A percentile compares a stretch with the other conserved stretches of the same genome.
Conservation (phyloP, 2,797 vertebrate species). For the Phrynocephalus guinanensis region DNA sequence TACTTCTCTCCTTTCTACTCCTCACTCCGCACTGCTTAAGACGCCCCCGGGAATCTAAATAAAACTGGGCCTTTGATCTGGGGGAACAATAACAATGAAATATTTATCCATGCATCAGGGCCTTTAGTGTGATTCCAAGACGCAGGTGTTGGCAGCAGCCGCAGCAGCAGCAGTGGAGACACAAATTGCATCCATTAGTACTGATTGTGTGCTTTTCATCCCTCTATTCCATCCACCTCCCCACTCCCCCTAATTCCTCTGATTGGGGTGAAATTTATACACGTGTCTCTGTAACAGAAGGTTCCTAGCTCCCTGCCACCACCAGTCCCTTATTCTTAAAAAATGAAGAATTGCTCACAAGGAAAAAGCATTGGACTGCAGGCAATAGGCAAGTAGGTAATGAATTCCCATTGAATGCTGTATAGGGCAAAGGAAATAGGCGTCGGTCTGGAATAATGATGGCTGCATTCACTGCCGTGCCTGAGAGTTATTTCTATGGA, state of each 20-base stretch:
- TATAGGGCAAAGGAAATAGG: neutral
- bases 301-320: neutral
- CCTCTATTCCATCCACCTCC: neutral
- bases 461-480: neutral
- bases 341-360: neutral
- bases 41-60: conserved; percentile 31
- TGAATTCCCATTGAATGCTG: neutral
- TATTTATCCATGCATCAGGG: conserved; percentile 27
- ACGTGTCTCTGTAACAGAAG: too few species aligned
- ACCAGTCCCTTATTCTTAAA: neutral
- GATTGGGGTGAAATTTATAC: neutral
- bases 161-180: neutral
- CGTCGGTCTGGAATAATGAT: neutral
- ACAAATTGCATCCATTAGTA: conserved; percentile 16
- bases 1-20: neutral
- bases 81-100: conserved; percentile 40
- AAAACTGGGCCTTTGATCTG: conserved; percentile 42
- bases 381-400: neutral
- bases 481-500: too few species aligned
- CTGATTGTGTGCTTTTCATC: neutral
- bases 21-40: neutral
- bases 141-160: neutral
- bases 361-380: neutral
- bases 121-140: conserved; percentile 9
- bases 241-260: neutral